These are phyloP conservation scores for Drosophila punjabiensis DNA, from an alignment of 1,140 invertebrate species.

Conservation along the genomic window DNA sequence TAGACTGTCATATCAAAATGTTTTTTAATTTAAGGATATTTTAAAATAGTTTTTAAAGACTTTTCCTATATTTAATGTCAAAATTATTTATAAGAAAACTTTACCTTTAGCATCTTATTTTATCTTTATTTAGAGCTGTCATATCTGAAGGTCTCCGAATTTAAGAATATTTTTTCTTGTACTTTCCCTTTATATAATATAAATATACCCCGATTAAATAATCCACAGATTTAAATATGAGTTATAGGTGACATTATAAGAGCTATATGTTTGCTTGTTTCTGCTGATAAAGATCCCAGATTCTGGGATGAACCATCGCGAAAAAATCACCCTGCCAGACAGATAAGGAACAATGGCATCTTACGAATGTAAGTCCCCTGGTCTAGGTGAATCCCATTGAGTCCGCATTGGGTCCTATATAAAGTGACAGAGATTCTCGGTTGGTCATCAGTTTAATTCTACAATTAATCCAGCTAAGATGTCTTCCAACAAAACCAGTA, in stretches of 20 bases:
- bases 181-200: background rate
- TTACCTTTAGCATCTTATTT: too few species aligned
- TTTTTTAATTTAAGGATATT: too few species aligned
- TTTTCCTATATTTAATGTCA: too few species aligned
- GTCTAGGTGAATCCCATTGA: slow-evolving; percentile 26
- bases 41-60: background rate
- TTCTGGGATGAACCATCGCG: slow-evolving; percentile 22
- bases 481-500: slow-evolving; percentile 28
- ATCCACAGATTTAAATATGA: background rate
- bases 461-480: slow-evolving; percentile 34
- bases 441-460: slow-evolving; percentile 38
- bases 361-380: slow-evolving; percentile 17
- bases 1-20: background rate
- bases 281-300: slow-evolving; percentile 21
- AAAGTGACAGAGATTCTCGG: background rate
- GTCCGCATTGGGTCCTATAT: slow-evolving; percentile 36
- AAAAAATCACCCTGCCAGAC: slow-evolving; percentile 28
- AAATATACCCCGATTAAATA: background rate
- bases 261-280: background rate
- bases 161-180: background rate
- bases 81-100: too few species aligned
- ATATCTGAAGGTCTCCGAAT: background rate
- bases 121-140: too few species aligned
- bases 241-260: background rate
- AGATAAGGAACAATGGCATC: slow-evolving; percentile 24